These are phyloP conservation scores for Isichthys henryi DNA, from an alignment of 2,113 vertebrate genomes.

Conservation along the genomic window DNA sequence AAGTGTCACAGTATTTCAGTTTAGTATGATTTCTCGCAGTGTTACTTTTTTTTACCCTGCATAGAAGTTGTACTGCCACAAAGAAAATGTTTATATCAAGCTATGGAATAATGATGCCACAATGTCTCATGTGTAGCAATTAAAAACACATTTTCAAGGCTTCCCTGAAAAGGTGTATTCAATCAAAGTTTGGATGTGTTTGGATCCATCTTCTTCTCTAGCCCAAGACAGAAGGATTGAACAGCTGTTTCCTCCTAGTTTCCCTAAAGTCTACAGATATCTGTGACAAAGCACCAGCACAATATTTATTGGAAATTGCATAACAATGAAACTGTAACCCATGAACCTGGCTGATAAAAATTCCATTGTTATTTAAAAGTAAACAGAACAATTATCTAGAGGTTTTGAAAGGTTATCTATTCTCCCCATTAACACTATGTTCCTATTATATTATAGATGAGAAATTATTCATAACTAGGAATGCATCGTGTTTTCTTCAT, in stretches of 20 bases:
- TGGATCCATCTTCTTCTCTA: slow-evolving; percentile 20
- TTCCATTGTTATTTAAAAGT: background rate
- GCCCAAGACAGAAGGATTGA: slow-evolving; percentile 30
- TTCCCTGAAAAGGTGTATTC: background rate
- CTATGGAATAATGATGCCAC: background rate
- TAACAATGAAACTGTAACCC: slow-evolving; percentile 33
- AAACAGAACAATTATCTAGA: background rate
- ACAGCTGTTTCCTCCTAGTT: slow-evolving; percentile 39
- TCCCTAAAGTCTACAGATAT: slow-evolving; percentile 11
- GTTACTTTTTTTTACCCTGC: background rate
- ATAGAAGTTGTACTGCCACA: background rate
- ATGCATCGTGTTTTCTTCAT: background rate
- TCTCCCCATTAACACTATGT: background rate
- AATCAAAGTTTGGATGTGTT: background rate
- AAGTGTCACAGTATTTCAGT: slow-evolving; percentile 13
- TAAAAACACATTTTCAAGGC: slow-evolving; percentile 25
- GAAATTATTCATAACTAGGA: background rate
- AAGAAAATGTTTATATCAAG: slow-evolving; percentile 7
- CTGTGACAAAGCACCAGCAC: slow-evolving; percentile 1
- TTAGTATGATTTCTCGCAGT: slow-evolving; percentile 9
- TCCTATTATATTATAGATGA: background rate
- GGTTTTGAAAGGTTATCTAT: background rate
- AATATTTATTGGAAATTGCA: slow-evolving; percentile 27
- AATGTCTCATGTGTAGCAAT: slow-evolving; percentile 3
- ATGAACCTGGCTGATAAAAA: slow-evolving; percentile 11